phyloP scores from a whole-genome alignment of 2,888 invertebrate species.

The Autographa gamma region DNA sequence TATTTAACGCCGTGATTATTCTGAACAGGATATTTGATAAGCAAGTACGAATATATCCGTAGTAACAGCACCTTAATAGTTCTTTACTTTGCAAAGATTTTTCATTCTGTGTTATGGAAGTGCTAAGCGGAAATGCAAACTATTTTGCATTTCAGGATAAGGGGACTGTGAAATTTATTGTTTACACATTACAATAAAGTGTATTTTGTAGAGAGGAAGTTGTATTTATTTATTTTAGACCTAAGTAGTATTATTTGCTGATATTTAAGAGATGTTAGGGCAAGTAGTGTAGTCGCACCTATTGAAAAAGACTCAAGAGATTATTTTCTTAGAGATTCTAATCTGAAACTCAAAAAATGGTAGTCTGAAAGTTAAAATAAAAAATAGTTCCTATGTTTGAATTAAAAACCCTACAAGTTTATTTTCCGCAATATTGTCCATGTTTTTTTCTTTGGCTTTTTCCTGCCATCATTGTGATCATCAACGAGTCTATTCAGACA shows the following conservation, averaged over 20 bases:
- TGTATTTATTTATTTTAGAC: no score
- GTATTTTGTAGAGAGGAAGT: background rate
- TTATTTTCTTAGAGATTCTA: no score
- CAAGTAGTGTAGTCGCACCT: no score
- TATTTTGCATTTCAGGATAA: background rate
- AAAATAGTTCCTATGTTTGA: no score
- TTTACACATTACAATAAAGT: background rate
- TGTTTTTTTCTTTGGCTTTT: no score
- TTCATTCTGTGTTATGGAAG: background rate
- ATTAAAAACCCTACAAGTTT: no score
- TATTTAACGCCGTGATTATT: slow-evolving; percentile 51
- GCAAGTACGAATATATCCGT: slow-evolving; percentile 12
- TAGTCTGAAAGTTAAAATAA: no score
- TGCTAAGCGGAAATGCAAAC: background rate
- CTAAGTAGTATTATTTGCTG: no score
- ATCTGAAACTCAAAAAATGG: no score
- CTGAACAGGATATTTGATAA: slow-evolving; percentile 50
- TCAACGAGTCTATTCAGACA: background rate
- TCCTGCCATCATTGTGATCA: background rate
- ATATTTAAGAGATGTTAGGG: no score
- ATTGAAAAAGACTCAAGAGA: no score
- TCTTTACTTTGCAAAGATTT: background rate
- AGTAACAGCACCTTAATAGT: slow-evolving; percentile 12
- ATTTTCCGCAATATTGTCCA: no score
- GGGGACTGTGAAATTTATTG: background rate